These are phyloP conservation scores for Rhabdomys dilectus DNA, from an alignment of 2,113 vertebrate genomes.

Conservation along the genomic window DNA sequence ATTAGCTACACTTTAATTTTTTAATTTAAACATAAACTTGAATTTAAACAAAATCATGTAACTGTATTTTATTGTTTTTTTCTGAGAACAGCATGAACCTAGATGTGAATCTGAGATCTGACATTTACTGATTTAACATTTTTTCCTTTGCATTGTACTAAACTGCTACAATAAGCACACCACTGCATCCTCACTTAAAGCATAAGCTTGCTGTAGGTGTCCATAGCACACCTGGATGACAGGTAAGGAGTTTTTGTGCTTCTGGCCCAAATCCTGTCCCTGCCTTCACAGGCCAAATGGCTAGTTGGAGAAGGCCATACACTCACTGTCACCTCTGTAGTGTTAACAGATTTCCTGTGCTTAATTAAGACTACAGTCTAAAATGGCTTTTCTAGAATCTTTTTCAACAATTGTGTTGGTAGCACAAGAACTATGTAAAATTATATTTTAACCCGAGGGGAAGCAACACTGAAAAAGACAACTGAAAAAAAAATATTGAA, in stretches of 20 bases:
- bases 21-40: not conserved
- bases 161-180: not conserved
- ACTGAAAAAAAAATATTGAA: not conserved
- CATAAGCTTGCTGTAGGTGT: not conserved
- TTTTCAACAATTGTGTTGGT: not conserved
- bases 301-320: not conserved
- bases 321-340: not conserved
- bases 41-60: conserved; percentile 4
- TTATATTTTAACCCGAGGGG: not conserved
- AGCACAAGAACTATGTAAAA: not conserved
- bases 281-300: not conserved
- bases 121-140: not conserved
- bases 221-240: not conserved
- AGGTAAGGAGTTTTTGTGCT: not conserved
- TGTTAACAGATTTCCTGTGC: not conserved
- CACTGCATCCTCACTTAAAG: not conserved
- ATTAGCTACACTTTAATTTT: not conserved
- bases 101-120: not conserved
- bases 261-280: not conserved
- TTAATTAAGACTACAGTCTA: not conserved
- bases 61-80: not conserved
- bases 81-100: not conserved
- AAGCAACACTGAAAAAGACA: conserved; percentile 29
- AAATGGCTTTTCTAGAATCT: not conserved
- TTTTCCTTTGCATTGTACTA: not conserved